A percentile compares a stretch with the other conserved stretches of the same genome.
These are phyloP conservation scores for Macrophya annulata DNA, from an alignment of 2,888 invertebrate genomes.

Conservation along the genomic window DNA sequence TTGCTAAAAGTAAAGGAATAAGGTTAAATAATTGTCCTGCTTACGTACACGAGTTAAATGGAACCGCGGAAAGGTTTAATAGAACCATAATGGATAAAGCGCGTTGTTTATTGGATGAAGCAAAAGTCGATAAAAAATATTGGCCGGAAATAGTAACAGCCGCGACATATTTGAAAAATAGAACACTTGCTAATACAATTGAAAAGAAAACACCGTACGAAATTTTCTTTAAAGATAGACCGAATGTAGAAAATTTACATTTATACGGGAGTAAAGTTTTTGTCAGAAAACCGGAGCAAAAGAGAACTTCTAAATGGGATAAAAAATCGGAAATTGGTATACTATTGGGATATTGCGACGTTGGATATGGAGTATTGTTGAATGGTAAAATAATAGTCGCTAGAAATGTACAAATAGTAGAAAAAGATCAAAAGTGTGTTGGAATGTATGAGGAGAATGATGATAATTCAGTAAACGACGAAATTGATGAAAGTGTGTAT, in stretches of 20 bases:
- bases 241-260: conserved; percentile 45
- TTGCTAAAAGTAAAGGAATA: conserved; percentile 59
- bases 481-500: conserved; percentile 23
- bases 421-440: conserved; percentile 55
- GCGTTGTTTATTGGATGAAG: conserved; percentile 57
- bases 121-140: conserved; percentile 47
- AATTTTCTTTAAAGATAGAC: conserved; percentile 57
- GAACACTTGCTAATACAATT: conserved; percentile 45
- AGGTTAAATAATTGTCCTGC: conserved; percentile 53
- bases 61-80: conserved; percentile 56
- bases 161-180: conserved; percentile 49
- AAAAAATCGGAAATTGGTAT: conserved; percentile 54
- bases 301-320: conserved; percentile 53
- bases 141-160: conserved; percentile 51
- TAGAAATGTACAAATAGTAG: conserved; percentile 58
- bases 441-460: conserved; percentile 14
- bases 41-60: conserved; percentile 58
- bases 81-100: conserved; percentile 58
- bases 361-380: conserved; percentile 57
- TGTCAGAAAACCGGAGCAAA: conserved; percentile 50
- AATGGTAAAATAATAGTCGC: conserved; percentile 54
- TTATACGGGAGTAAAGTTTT: conserved; percentile 56
- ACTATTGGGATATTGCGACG: conserved; percentile 56
- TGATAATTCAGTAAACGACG: background rate
- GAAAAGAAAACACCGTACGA: conserved; percentile 57